phyloP scores from a whole-genome alignment of 2,797 vertebrate genomes.

The Lateolabrax maculatus region DNA sequence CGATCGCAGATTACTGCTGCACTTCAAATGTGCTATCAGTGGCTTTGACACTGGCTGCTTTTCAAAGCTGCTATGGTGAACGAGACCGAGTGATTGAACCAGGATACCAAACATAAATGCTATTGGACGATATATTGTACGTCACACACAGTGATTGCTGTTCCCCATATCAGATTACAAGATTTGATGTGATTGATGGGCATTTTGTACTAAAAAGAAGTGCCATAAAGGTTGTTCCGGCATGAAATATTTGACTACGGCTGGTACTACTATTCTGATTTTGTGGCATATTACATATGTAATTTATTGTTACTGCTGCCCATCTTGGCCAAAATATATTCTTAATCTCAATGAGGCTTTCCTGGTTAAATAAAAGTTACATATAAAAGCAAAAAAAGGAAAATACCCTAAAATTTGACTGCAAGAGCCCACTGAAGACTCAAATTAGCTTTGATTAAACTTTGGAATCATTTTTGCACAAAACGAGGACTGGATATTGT shows the following conservation, averaged over 20 bases:
- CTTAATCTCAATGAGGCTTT: no score
- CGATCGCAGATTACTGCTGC: not conserved
- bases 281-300: not conserved
- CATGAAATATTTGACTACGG: no score
- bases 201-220: not conserved
- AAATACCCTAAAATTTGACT: not conserved
- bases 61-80: not conserved
- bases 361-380: no score
- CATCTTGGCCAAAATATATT: not conserved
- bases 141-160: not conserved
- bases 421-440: not conserved
- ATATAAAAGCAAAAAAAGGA: not conserved
- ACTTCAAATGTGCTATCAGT: conserved; percentile 1
- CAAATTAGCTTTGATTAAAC: not conserved
- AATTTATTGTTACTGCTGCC: no score
- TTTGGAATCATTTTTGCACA: no score
- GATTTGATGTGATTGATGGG: not conserved
- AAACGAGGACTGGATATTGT: not conserved
- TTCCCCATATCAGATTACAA: not conserved
- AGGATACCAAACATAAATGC: not conserved
- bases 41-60: not conserved
- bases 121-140: not conserved
- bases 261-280: not conserved
- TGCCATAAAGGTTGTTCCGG: no score
- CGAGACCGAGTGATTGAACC: not conserved